Evolutionary conservation across 2,797 vertebrate genomes (phyloP), one percentile per base, ranked within the genome.

Genomic region (Malacoctenus gilli): DNA sequence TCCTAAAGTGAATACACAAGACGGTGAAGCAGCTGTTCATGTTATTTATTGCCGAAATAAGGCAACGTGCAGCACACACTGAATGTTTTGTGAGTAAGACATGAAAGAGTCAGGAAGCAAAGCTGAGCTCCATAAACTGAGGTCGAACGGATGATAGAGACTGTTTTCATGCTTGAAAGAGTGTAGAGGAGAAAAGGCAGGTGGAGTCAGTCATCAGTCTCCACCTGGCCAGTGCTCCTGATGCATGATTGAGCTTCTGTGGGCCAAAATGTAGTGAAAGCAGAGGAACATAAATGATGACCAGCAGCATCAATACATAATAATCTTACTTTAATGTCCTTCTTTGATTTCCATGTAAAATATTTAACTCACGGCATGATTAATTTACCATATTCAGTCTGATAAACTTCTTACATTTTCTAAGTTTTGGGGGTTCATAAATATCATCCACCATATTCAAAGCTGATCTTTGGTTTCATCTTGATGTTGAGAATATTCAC

Each of bases 21-120:
- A 31, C 14, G 30, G 39, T 41, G 5, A 5, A 20, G 22, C 39
- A 52, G 23, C 40, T 61, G 31, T 43, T 36, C 18, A 1, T 12
- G 2, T 30, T 7, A 30, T 15, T 30, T 30, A 31, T 14, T 44
- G 11, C 43, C 16, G 43, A 51, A 12, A 46, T 18, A 14, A 35
- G 37, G 19, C 28, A 10, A 16, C n/a, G 4, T 8, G 21, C 18
- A 20, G 35, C 23, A n/a, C 18, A 18, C 12, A 28, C 21, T 36
- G 32, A 28, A 40, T 43, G 30, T 16, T 35, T n/a, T n/a, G n/a
- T n/a, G n/a, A n/a, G n/a, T n/a, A n/a, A n/a, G n/a, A n/a, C n/a
- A n/a, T n/a, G n/a, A n/a, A n/a, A n/a, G n/a, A n/a, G n/a, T n/a
- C n/a, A 6, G n/a, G 6, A 13, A 36, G n/a, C 34, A 15, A 6